phyloP scores from a whole-genome alignment of 2,888 invertebrate genomes.

The Acanthosepion lycidas region DNA sequence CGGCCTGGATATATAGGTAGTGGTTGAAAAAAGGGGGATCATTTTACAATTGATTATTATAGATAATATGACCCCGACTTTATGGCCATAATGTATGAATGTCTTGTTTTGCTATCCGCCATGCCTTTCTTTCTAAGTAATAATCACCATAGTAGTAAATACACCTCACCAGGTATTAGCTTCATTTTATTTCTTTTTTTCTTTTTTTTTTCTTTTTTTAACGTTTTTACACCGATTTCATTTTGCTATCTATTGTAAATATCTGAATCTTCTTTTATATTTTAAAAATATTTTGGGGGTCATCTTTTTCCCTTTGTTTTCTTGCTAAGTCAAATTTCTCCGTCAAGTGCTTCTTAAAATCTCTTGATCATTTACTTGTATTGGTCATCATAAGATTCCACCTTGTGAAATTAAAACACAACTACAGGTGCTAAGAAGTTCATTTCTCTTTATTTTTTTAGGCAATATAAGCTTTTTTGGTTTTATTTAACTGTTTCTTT shows the following conservation, averaged over 20 bases:
- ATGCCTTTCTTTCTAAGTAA: background rate
- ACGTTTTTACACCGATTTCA: background rate
- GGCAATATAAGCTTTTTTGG: too few relatives aligned
- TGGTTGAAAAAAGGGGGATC: conserved; percentile 3
- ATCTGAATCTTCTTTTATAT: background rate
- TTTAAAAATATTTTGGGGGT: background rate
- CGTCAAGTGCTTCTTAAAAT: background rate
- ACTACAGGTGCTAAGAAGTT: background rate
- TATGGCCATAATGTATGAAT: background rate
- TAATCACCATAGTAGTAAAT: background rate
- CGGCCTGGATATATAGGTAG: background rate
- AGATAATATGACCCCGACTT: background rate
- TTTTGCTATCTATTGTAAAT: background rate
- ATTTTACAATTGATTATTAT: background rate
- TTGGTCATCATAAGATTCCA: background rate
- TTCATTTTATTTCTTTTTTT: background rate
- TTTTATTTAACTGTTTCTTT: too few relatives aligned
- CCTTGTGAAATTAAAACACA: background rate
- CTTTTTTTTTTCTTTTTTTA: background rate
- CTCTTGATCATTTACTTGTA: background rate
- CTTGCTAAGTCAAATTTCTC: background rate
- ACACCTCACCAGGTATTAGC: background rate
- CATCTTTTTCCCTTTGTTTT: background rate
- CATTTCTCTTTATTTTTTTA: too few relatives aligned
- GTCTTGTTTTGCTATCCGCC: conserved; percentile 18